Evolutionary conservation across 2,797 vertebrate species (phyloP), one percentile per base, ranked within the genome.

Genomic region (Lacerta viridis): DNA sequence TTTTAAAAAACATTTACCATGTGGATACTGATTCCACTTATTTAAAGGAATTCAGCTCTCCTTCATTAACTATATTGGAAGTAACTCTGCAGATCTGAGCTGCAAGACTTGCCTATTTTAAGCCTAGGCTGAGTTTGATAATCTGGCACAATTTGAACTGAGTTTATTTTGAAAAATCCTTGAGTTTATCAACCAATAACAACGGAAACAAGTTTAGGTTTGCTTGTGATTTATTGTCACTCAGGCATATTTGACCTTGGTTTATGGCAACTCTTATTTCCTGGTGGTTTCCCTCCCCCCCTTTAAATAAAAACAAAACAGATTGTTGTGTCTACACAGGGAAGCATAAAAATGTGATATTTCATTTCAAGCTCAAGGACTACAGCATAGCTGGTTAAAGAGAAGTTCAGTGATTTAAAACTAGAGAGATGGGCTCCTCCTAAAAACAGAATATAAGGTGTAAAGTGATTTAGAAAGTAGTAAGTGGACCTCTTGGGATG

Each of bases 311-410:
- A 69, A 25, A 46, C 8, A 81, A 75, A 89, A 77, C 25, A 80
- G 78, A 61, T 20, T 81, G 0, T 80, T 15, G 36, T 72, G 87
- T 85, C 33, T 46, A 41, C 41, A 86, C 80, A 68, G 85, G 82
- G 84, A 90, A 87, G 76, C 27, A 79, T 27, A 87, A 90, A 64
- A 85, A 55, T 7, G 36, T 50, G 59, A 71, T 68, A 61, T 88
- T 86, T 93, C 5, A 4, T 72, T 85, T 71, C 69, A 7, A 23
- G 66, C 39, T 41, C 76, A 15, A 82, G 81, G n/a, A 29, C 55
- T 86, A 33, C 23, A 80, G 17, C 41, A 64, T 10, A 39, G 41
- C 79, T 86, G 13, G 13, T 59, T 85, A 69, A 29, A 69, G 39
- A 64, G 75, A 79, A 72, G 33, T 68, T 68, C 43, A 1, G 27